Conservation (phyloP, 2,888 invertebrate species). For the Alviniconcha strummeri region DNA sequence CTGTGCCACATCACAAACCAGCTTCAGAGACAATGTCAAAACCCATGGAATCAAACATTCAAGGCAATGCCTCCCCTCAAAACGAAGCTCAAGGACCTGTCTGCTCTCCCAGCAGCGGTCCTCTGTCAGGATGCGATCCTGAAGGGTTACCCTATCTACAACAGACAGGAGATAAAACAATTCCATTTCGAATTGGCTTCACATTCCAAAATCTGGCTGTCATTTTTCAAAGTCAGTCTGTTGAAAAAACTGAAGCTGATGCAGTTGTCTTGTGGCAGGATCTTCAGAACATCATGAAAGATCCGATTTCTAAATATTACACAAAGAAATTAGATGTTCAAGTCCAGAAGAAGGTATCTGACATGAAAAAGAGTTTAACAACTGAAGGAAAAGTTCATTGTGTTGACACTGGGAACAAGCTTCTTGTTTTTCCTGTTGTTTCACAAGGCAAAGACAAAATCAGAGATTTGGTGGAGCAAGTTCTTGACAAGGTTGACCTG, state of each 20-base stretch:
- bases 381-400: neutral
- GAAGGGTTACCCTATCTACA: too few relatives aligned
- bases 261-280: constrained; percentile 8
- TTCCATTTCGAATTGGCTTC: neutral
- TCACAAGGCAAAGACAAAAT: neutral
- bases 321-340: neutral
- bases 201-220: neutral
- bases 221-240: neutral
- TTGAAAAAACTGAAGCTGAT: neutral
- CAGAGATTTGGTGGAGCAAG: neutral
- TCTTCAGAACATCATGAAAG: neutral
- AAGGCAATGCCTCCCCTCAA: neutral
- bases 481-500: neutral
- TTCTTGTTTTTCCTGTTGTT: neutral
- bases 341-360: neutral
- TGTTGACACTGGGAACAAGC: neutral
- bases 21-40: neutral
- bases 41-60: neutral
- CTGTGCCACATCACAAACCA: neutral
- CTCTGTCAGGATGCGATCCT: too few relatives aligned
- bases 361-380: neutral
- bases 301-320: neutral
- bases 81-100: neutral
- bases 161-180: too few relatives aligned
- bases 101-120: neutral